Evolutionary conservation across 2,797 vertebrate genomes (phyloP).

Genomic region (Vultur gryphus): DNA sequence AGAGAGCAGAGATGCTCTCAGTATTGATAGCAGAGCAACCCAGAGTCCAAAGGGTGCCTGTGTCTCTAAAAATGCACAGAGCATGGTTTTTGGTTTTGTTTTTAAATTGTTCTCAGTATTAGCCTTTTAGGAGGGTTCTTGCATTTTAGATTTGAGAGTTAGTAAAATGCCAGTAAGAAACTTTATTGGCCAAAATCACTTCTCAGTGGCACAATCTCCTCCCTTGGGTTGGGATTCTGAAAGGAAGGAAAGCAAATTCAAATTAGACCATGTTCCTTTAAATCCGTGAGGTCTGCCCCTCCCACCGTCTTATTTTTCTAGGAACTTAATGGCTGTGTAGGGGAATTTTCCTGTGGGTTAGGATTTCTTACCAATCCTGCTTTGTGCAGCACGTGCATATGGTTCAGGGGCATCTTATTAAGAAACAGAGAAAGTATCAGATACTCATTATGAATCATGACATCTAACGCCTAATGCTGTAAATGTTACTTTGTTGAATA

Average conservation of each 20-base stretch:
- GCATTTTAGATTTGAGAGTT: not conserved
- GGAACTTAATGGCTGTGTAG: not conserved
- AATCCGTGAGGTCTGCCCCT: not conserved
- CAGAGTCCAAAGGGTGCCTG: not conserved
- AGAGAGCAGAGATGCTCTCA: not conserved
- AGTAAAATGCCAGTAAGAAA: not conserved
- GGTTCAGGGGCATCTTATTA: not conserved
- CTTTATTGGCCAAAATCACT: not conserved
- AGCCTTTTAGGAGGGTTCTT: conserved; percentile 34
- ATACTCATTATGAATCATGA: not conserved
- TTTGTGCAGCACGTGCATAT: not conserved
- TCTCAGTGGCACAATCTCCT: not conserved
- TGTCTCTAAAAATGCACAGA: not conserved
- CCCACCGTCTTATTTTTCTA: not conserved
- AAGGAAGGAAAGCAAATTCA: not conserved
- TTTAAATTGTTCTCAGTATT: not conserved
- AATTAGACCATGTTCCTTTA: not conserved
- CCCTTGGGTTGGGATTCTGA: not conserved
- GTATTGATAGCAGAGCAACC: not conserved
- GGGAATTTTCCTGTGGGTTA: not conserved
- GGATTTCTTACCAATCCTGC: not conserved
- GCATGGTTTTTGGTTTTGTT: not conserved
- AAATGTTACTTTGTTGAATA: not conserved
- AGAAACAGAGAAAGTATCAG: not conserved
- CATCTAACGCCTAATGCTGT: not conserved